Evolutionary conservation across 2,888 invertebrate genomes (phyloP).

Genomic region (Morinoia aosen): DNA sequence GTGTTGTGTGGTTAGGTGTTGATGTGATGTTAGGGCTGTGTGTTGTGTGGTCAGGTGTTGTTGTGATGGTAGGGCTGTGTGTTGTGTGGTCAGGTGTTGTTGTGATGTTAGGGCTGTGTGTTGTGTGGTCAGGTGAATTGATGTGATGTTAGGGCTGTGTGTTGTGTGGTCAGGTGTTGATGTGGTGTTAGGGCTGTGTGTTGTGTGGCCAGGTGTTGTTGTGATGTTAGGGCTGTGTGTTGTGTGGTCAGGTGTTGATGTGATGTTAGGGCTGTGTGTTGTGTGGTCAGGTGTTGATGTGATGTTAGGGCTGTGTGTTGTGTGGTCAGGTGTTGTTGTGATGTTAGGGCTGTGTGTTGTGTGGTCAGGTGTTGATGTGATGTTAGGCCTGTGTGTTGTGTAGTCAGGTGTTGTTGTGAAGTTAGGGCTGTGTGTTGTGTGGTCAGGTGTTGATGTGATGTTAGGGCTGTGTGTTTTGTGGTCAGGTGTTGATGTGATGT

Average conservation of each 20-base stretch:
- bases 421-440: not conserved
- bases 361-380: not conserved
- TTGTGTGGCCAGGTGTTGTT: not conserved
- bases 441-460: not conserved
- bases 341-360: not conserved
- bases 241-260: too few species aligned
- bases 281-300: too few species aligned
- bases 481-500: not conserved
- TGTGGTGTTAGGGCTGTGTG: not conserved
- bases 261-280: too few species aligned
- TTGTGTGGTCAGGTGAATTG: not conserved
- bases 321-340: too few species aligned
- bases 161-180: too few species aligned
- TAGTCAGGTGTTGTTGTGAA: not conserved
- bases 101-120: not conserved
- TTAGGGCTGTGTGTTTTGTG: not conserved
- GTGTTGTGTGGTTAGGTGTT: too few species aligned
- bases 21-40: too few species aligned
- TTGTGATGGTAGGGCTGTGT: too few species aligned
- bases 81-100: not conserved
- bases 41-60: too few species aligned
- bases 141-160: not conserved
- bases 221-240: too few species aligned
- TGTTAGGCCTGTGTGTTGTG: not conserved
- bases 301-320: too few species aligned